phyloP scores from a whole-genome alignment of 2,113 vertebrate genomes.

The Hypanus sabinus region DNA sequence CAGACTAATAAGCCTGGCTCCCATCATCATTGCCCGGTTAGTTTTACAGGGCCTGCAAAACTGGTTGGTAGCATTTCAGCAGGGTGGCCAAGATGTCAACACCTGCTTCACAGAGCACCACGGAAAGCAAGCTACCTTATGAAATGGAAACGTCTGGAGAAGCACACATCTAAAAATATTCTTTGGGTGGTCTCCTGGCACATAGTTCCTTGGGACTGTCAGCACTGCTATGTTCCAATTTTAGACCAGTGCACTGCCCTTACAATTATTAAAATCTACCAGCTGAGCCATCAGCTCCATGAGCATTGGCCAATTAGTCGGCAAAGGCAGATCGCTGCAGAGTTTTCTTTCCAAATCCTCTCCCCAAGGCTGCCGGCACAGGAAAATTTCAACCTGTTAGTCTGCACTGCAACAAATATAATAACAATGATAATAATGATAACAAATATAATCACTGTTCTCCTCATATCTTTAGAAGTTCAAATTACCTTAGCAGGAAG shows the following conservation, averaged over 20 bases:
- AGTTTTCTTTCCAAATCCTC: background rate
- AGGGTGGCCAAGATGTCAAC: background rate
- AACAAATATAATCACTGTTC: background rate
- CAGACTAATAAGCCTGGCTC: background rate
- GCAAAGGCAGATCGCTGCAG: background rate
- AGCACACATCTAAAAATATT: background rate
- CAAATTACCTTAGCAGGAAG: background rate
- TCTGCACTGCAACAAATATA: background rate
- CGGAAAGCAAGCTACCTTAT: background rate
- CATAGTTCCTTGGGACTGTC: background rate
- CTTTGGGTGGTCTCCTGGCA: background rate
- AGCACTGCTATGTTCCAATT: background rate
- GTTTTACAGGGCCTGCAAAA: background rate
- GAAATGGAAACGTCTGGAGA: background rate
- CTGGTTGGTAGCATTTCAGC: background rate
- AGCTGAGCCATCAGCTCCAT: background rate
- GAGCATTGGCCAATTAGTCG: background rate
- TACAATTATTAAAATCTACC: background rate
- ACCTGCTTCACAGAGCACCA: background rate
- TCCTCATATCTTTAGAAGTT: background rate
- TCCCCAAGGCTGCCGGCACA: background rate
- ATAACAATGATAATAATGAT: too few species aligned
- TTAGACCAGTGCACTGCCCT: background rate
- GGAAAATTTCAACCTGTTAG: background rate
- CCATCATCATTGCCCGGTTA: background rate